Conservation (phyloP, 2,797 vertebrate species). For the Neomorphus geoffroyi region DNA sequence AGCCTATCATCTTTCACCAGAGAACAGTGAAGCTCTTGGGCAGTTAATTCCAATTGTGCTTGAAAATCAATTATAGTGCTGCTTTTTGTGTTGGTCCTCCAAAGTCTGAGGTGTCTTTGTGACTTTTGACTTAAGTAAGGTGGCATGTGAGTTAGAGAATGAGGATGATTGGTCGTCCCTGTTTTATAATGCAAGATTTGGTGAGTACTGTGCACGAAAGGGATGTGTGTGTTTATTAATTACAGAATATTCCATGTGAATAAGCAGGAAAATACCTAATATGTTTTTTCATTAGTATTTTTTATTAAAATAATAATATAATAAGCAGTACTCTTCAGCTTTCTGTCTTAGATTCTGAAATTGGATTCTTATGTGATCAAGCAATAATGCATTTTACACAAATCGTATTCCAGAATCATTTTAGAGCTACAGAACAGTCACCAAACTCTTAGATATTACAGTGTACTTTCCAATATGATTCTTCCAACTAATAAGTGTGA, state of each 20-base stretch:
- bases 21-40: not conserved
- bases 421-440: not conserved
- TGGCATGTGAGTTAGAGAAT: not conserved
- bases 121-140: not conserved
- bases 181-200: not conserved
- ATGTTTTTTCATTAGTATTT: not conserved
- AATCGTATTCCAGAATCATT: not conserved
- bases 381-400: not conserved
- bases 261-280: not conserved
- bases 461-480: not conserved
- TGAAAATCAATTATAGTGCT: not conserved
- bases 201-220: not conserved
- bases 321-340: not conserved
- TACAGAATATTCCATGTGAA: not conserved
- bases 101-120: not conserved
- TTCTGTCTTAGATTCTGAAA: not conserved
- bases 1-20: not conserved
- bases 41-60: not conserved
- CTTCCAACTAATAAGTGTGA: not conserved
- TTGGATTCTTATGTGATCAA: not conserved
- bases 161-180: not conserved
- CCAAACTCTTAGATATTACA: not conserved
- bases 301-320: not conserved
- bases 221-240: not conserved
- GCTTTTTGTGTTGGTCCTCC: not conserved